Evolutionary conservation across 2,113 vertebrate species (phyloP).

Genomic region (Oncorhynchus gorbuscha): DNA sequence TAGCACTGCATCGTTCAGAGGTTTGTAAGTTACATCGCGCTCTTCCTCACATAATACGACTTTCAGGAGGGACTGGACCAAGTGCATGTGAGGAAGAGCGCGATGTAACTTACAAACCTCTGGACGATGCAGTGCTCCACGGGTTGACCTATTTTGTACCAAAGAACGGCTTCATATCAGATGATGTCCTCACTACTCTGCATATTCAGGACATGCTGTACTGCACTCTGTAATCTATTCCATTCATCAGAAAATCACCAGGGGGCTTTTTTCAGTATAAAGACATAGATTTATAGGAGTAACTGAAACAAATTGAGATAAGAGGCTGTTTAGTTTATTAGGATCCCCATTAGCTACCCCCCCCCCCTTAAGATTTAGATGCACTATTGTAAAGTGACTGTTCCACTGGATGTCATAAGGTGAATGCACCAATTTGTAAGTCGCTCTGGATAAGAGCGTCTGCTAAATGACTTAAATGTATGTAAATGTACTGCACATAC

Average conservation of each 20-base stretch:
- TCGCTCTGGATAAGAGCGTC: too few relatives aligned
- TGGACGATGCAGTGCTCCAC: background rate
- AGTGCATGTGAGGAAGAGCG: too few relatives aligned
- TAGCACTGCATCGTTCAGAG: background rate
- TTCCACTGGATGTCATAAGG: too few relatives aligned
- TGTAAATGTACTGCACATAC: too few relatives aligned
- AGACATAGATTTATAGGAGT: background rate
- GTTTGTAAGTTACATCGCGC: background rate
- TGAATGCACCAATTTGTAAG: too few relatives aligned
- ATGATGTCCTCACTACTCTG: slow-evolving; percentile 16
- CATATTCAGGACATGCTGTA: slow-evolving; percentile 27
- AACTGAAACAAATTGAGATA: background rate
- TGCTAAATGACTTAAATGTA: too few relatives aligned
- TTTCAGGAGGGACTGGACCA: too few relatives aligned
- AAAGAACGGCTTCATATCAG: slow-evolving; percentile 54
- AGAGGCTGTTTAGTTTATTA: too few relatives aligned
- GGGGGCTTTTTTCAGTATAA: background rate
- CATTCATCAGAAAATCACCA: slow-evolving; percentile 9
- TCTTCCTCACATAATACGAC: background rate
- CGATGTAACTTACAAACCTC: too few relatives aligned
- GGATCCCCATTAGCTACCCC: too few relatives aligned
- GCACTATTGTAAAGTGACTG: too few relatives aligned
- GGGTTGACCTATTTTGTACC: slow-evolving; percentile 64
- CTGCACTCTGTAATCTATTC: background rate
- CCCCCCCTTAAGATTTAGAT: too few relatives aligned